Base-by-base conservation (phyloP, 2,888 invertebrate genomes). In the Harpalus rufipes region DNA sequence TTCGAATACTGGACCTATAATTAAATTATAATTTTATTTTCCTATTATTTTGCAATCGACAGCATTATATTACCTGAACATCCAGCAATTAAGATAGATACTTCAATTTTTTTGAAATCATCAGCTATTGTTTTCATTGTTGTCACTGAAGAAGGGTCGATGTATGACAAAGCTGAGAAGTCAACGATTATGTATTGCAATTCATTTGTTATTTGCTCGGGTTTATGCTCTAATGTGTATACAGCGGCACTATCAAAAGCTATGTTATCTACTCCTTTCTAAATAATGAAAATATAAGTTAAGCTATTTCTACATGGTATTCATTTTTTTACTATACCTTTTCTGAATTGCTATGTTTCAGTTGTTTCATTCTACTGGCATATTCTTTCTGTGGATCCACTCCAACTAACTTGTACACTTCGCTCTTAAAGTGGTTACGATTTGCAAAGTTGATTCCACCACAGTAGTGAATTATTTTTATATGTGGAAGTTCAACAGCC, bases 371-470 rank as follows among this genome's bases (percentile, higher is more conserved):
- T 76, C 92, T 89, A 39, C 89, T 88, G 16, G 90, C 90, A 0
- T 92, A 87, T 80, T 93, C 90, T 79, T 92, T 91, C 63, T 91
- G 91, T 0, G 92, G 92, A 85, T 92, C 90, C 12, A 94, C 88
- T 5, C 92, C 92, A 1, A 94, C 90, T 16, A 92, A 89, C 39
- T 90, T 90, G 88, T 93, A 92, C 7, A 95, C 88, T 72, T 92
- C 92, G 0, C 91, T 90, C 86, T 92, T 93, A 87, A 94, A 94
- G 86, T 92, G 92, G 85, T 91, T 91, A 72, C 92, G 91, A 8
- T 94, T 94, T 0, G 94, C 94, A 89, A 95, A 95, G 89, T 95
- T 95, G 7, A 95, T 90, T 7, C 93, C 93, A 0, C 95, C 95
- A 81, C 92, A 92, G 87, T 95, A 95, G 87, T 94, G 94, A 89